Evolutionary conservation across 2,113 vertebrate species (phyloP).

Genomic region (Sula dactylatra): DNA sequence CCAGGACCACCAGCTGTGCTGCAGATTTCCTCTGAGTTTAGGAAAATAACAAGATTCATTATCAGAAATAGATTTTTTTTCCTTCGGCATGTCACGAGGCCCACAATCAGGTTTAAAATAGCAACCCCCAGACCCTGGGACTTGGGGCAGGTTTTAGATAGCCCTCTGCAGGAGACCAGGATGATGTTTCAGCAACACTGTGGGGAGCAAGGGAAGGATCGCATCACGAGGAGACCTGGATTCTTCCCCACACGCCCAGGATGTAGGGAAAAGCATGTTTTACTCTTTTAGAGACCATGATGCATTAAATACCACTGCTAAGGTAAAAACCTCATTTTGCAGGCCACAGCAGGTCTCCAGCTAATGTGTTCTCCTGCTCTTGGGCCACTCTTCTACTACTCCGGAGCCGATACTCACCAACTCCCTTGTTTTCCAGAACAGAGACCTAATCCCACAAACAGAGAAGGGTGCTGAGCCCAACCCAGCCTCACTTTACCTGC

Average conservation of each 20-base stretch:
- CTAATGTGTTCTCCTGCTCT: not conserved
- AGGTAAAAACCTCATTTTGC: not conserved
- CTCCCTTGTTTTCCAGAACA: not conserved
- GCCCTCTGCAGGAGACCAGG: not conserved
- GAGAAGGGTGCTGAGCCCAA: not conserved
- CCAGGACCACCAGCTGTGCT: conserved; percentile 25
- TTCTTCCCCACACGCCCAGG: not conserved
- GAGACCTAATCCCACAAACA: not conserved
- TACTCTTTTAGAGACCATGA: not conserved
- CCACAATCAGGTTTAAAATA: not conserved
- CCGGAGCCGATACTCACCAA: not conserved
- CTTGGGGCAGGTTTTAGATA: not conserved
- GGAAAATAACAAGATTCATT: conserved; percentile 39
- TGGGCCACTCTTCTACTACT: not conserved
- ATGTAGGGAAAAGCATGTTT: not conserved
- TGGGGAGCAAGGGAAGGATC: not conserved
- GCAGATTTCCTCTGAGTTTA: conserved; percentile 47
- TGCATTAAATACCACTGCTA: not conserved
- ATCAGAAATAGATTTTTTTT: not conserved
- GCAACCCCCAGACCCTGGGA: not conserved
- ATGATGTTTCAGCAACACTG: not conserved
- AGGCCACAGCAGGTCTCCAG: not conserved
- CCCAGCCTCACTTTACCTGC: not conserved
- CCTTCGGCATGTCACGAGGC: not conserved
- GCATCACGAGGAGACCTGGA: not conserved